Evolutionary conservation across 2,797 vertebrate genomes (phyloP).

Genomic region (Pangasius djambal): DNA sequence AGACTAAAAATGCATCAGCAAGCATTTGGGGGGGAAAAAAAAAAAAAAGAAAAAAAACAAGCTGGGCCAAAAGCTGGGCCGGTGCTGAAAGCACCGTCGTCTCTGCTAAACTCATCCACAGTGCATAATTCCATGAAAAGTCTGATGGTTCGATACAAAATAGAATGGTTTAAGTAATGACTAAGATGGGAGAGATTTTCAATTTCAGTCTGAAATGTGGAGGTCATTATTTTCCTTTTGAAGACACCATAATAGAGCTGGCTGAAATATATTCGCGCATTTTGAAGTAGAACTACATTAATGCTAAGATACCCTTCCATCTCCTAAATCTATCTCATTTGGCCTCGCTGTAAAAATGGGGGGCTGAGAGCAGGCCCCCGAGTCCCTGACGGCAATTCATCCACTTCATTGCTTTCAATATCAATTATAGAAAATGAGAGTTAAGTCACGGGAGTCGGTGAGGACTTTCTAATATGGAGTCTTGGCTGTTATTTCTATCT

Average conservation of each 20-base stretch:
- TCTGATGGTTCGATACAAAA: constrained; percentile 47
- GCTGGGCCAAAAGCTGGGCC: constrained; percentile 21
- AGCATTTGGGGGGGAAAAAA: neutral
- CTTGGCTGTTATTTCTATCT: constrained; percentile 41
- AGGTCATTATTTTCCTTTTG: constrained; percentile 62
- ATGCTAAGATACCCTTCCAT: constrained; percentile 56
- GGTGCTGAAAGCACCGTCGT: constrained; percentile 44
- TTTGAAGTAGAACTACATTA: constrained; percentile 58
- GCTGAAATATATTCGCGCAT: constrained; percentile 53
- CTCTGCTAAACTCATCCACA: constrained; percentile 49
- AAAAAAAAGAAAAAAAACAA: constrained; percentile 30
- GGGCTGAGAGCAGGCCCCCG: constrained; percentile 38
- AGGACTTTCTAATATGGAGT: constrained; percentile 36
- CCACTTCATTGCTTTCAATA: constrained; percentile 58
- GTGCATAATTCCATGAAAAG: constrained; percentile 47
- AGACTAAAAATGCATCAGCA: neutral
- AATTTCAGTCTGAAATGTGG: constrained; percentile 58
- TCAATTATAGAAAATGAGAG: constrained; percentile 63
- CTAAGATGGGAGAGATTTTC: constrained; percentile 60
- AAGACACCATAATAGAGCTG: constrained; percentile 60
- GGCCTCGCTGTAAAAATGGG: constrained; percentile 42
- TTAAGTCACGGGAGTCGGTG: constrained; percentile 50
- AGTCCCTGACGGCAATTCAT: constrained; percentile 54
- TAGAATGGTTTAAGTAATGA: constrained; percentile 57
- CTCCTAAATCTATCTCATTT: constrained; percentile 54